Evolutionary conservation across 2,113 vertebrate genomes (phyloP).

Genomic region (Coracopsis vasa): DNA sequence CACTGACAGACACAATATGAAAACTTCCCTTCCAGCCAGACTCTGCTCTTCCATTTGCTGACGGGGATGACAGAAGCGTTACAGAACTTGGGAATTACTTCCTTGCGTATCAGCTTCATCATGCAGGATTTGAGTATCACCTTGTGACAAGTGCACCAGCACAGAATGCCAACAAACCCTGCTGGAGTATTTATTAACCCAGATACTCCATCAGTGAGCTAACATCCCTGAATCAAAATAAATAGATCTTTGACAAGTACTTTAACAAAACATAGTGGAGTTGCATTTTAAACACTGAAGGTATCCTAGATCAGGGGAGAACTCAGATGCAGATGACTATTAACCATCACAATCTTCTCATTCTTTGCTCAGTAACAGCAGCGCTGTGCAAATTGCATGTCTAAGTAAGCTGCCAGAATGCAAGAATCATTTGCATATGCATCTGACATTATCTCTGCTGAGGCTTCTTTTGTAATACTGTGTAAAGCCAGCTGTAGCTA

Average conservation of each 20-base stretch:
- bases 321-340: background rate
- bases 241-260: background rate
- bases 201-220: background rate
- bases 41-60: background rate
- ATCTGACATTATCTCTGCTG: background rate
- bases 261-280: background rate
- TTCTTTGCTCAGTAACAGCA: background rate
- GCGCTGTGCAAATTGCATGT: background rate
- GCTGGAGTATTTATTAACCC: background rate
- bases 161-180: background rate
- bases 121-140: background rate
- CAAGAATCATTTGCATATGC: background rate
- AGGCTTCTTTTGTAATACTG: background rate
- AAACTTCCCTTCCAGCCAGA: background rate
- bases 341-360: background rate
- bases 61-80: background rate
- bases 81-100: background rate
- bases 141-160: background rate
- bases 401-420: background rate
- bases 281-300: background rate
- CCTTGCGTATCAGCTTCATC: background rate
- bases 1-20: background rate
- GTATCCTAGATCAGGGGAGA: background rate
- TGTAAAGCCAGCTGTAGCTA: constrained; percentile 7
- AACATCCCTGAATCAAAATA: background rate